Conservation (phyloP, 37 sponge, comb jelly and placozoan species). For the Oopsacas minuta region DNA sequence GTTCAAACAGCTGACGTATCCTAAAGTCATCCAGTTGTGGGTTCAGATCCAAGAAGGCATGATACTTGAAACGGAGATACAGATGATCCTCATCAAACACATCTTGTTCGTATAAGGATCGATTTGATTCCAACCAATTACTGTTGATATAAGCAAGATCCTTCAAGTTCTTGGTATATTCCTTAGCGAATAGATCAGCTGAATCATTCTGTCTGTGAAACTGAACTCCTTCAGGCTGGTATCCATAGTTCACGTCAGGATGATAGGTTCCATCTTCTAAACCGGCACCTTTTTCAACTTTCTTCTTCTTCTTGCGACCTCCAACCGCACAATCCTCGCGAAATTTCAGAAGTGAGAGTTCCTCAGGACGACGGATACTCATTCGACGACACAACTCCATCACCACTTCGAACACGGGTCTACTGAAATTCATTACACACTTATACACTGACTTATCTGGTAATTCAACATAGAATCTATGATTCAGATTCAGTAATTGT, state of each 20-base stretch:
- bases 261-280: neutral
- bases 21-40: conserved; percentile 75
- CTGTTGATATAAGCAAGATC: neutral
- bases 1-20: conserved; percentile 77
- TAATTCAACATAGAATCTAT: conserved; percentile 62
- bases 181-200: neutral
- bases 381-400: conserved; percentile 66
- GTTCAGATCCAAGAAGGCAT: conserved; percentile 76
- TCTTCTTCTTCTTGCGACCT: conserved; percentile 24
- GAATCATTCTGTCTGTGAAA: neutral
- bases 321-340: conserved; percentile 19
- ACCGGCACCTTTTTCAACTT: conserved; percentile 21
- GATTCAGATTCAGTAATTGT: conserved; percentile 67
- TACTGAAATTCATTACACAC: conserved; percentile 53
- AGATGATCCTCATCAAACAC: conserved; percentile 60
- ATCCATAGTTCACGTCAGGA: neutral
- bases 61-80: conserved; percentile 87
- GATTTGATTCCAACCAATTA: conserved; percentile 89
- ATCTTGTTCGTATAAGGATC: conserved; percentile 86
- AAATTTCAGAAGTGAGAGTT: conserved; percentile 70
- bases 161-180: neutral
- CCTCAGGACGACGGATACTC: conserved; percentile 83
- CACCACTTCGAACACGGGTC: conserved; percentile 66
- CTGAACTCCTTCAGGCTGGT: conserved; percentile 1
- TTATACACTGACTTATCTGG: conserved; percentile 63